These are phyloP conservation scores for Diplogasteroides magnus DNA, from an alignment of 1,140 invertebrate species.

Conservation along the genomic window DNA sequence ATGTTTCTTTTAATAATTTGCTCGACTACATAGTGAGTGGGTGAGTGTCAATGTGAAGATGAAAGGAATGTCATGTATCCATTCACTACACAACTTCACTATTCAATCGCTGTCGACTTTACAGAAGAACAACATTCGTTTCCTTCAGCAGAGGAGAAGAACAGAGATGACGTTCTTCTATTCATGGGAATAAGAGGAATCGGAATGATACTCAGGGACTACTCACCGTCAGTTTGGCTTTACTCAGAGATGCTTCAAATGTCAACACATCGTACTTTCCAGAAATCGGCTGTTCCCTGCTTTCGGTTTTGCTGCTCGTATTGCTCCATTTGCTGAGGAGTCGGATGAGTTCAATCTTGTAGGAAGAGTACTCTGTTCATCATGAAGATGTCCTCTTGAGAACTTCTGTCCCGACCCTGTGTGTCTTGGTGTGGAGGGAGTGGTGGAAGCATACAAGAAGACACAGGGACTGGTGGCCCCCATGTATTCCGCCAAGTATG, in stretches of 20 bases:
- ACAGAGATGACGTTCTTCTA: conserved; percentile 4
- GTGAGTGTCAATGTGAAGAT: not conserved
- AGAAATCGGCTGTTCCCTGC: conserved; percentile 27
- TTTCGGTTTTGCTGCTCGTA: conserved; percentile 21
- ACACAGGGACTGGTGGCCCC: conserved; percentile 15
- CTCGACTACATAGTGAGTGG: conserved; percentile 26
- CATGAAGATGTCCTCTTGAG: not conserved
- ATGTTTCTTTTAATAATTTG: conserved; percentile 23
- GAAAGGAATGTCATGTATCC: not conserved
- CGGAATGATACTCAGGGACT: conserved; percentile 20
- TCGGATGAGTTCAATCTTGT: conserved; percentile 21
- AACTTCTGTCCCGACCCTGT: conserved; percentile 24
- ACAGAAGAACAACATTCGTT: not conserved
- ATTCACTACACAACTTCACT: conserved; percentile 27
- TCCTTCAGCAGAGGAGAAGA: conserved; percentile 7
- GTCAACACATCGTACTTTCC: not conserved
- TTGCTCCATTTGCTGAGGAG: conserved; percentile 22
- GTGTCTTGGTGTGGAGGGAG: conserved; percentile 25
- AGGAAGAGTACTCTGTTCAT: not conserved
- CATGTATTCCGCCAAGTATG: conserved; percentile 11
- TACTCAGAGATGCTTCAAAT: not conserved
- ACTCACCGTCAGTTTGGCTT: conserved; percentile 16
- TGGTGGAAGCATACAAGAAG: conserved; percentile 25
- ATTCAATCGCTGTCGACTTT: conserved; percentile 19
- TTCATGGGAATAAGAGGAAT: conserved; percentile 21